Conservation (phyloP, 2,888 invertebrate species). For the Ryuthela nishihirai region DNA sequence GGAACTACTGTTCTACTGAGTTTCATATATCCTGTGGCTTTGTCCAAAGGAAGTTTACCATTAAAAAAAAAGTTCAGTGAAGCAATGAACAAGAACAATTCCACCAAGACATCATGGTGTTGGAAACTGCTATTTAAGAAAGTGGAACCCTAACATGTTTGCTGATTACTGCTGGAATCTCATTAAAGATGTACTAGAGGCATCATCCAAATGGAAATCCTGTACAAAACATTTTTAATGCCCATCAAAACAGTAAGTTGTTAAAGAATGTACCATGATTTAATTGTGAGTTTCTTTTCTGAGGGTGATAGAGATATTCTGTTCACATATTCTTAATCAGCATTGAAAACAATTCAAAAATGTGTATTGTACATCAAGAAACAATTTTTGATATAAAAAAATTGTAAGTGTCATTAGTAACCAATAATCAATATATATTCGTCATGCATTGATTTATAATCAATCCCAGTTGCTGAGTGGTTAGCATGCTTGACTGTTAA, state of each 20-base stretch:
- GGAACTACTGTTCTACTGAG: too few species aligned
- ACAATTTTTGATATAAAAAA: too few species aligned
- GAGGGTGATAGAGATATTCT: not conserved
- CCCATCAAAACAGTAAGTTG: too few species aligned
- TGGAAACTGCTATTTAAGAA: constrained; percentile 1
- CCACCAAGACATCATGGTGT: not conserved
- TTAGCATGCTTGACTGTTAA: too few species aligned
- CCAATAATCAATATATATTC: too few species aligned
- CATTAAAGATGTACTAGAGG: not conserved
- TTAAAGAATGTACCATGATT: too few species aligned
- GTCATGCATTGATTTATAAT: too few species aligned
- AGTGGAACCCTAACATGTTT: not conserved
- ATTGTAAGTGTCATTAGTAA: too few species aligned
- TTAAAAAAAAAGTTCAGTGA: not conserved
- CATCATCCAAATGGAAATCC: not conserved
- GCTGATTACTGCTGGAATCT: not conserved
- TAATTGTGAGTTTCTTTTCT: too few species aligned
- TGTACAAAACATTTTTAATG: not conserved
- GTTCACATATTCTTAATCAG: not conserved
- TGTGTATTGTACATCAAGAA: too few species aligned
- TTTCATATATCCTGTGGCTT: not conserved
- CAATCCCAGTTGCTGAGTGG: too few species aligned
- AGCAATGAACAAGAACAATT: not conserved
- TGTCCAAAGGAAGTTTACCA: not conserved
- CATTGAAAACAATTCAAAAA: too few species aligned